A percentile compares a stretch with the other conserved stretches of the same genome.
Evolutionary conservation across 2,888 invertebrate species (phyloP).

Genomic region (Eurytoma californica): DNA sequence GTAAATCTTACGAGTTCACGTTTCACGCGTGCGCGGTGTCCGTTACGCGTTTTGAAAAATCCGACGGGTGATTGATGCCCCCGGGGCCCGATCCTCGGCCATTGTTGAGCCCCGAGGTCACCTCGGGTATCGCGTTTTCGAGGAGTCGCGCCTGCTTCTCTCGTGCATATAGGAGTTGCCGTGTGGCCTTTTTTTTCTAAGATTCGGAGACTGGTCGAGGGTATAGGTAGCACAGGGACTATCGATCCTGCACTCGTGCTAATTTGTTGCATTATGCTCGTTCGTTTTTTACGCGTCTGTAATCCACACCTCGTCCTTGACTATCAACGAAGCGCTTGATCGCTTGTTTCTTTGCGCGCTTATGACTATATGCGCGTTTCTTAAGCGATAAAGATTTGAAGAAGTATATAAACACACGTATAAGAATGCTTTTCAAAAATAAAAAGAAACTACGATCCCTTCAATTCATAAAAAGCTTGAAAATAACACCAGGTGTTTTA

Average conservation of each 20-base stretch:
- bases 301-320: neutral
- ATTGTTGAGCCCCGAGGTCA: conserved; percentile 38
- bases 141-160: neutral
- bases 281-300: neutral
- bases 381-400: no score
- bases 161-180: no score
- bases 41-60: conserved; percentile 53
- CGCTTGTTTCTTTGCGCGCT: no score
- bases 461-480: no score
- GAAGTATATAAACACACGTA: no score
- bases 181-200: neutral
- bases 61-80: conserved; percentile 46
- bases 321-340: no score
- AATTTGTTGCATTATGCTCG: neutral
- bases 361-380: no score
- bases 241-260: neutral
- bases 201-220: neutral
- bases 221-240: neutral
- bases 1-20: conserved; percentile 54
- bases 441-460: no score
- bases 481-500: no score
- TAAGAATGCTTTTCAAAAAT: no score
- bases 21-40: conserved; percentile 44
- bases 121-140: conserved; percentile 45
- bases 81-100: conserved; percentile 5